Evolutionary conservation across 30 jellyfish, hydroid and myxozoan genomes (phyloP).

Genomic region (Aurelia aurita complex sp. Pacific): DNA sequence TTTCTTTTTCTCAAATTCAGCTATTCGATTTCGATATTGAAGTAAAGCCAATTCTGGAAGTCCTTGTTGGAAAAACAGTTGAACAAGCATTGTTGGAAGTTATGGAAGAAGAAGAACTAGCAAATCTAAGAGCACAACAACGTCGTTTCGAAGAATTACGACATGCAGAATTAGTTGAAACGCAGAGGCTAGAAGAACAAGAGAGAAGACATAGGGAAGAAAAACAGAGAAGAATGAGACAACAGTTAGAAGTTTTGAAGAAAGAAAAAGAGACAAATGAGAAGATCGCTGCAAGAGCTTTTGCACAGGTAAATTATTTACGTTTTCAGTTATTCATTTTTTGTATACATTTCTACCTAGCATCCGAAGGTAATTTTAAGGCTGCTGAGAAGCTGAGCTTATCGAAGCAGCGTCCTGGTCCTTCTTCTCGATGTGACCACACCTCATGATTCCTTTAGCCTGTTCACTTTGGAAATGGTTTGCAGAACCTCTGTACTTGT

Average conservation of each 20-base stretch:
- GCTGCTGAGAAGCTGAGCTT: too few species aligned
- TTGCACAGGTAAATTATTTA: slow-evolving; percentile 82
- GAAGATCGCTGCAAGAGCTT: slow-evolving; percentile 95
- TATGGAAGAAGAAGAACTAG: slow-evolving; percentile 97
- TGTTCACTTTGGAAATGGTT: not conserved
- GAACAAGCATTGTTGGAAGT: slow-evolving; percentile 96
- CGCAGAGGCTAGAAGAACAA: slow-evolving; percentile 94
- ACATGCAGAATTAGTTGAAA: slow-evolving; percentile 92
- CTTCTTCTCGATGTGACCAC: too few species aligned
- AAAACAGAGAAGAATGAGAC: slow-evolving; percentile 93
- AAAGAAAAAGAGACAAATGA: slow-evolving; percentile 86
- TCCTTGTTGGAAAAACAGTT: slow-evolving; percentile 92
- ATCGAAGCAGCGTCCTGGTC: too few species aligned
- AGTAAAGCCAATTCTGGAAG: slow-evolving; percentile 96
- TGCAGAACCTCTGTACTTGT: not conserved
- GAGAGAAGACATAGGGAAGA: slow-evolving; percentile 97
- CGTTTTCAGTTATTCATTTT: not conserved
- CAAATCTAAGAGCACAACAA: slow-evolving; percentile 92
- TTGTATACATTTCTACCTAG: not conserved
- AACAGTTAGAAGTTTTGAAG: slow-evolving; percentile 84
- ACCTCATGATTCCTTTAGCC: not conserved
- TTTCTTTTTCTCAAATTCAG: slow-evolving; percentile 31
- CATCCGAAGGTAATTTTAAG: too few species aligned
- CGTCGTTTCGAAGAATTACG: slow-evolving; percentile 94
- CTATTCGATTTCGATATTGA: slow-evolving; percentile 92